A percentile compares a stretch with the other conserved stretches of the same genome.
phyloP scores from a whole-genome alignment of 1,140 invertebrate species.

The Aphelenchoides fujianensis region DNA sequence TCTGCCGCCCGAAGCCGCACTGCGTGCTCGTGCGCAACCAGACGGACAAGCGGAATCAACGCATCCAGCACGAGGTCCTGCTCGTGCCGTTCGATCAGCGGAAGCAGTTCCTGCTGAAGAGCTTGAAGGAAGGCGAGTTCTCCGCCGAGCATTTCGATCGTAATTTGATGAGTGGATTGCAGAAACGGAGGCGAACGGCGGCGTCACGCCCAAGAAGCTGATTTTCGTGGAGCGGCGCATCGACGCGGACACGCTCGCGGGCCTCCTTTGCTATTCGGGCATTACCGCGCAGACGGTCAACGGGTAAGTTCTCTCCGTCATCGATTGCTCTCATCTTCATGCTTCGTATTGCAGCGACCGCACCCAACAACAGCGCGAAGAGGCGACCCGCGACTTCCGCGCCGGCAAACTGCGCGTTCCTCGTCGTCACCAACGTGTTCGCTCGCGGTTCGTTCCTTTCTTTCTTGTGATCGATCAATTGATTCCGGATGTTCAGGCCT shows the following conservation, averaged over 20 bases:
- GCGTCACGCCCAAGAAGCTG: background rate
- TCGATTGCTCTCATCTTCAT: no score
- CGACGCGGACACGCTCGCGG: background rate
- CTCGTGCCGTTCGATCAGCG: background rate
- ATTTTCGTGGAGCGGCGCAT: background rate
- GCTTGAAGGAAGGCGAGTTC: background rate
- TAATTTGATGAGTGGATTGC: background rate
- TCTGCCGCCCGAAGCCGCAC: background rate
- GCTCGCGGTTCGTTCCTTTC: no score
- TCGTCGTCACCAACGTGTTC: slow-evolving; percentile 89
- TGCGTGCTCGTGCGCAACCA: background rate
- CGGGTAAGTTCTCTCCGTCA: no score
- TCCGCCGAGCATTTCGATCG: background rate
- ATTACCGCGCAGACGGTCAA: background rate
- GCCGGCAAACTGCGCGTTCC: slow-evolving; percentile 70
- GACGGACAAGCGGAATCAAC: background rate
- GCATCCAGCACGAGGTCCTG: background rate
- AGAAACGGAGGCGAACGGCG: background rate
- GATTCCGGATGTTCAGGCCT: no score
- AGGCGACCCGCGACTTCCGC: slow-evolving; percentile 77
- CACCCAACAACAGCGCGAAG: no score
- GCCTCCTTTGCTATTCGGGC: background rate
- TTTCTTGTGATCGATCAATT: no score
- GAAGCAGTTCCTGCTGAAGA: background rate
- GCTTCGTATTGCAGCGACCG: no score